Percentiles rank a stretch among this genome's conserved stretches.
Evolutionary conservation across 2,113 vertebrate species (phyloP).

Genomic region (Podarcis cretensis): DNA sequence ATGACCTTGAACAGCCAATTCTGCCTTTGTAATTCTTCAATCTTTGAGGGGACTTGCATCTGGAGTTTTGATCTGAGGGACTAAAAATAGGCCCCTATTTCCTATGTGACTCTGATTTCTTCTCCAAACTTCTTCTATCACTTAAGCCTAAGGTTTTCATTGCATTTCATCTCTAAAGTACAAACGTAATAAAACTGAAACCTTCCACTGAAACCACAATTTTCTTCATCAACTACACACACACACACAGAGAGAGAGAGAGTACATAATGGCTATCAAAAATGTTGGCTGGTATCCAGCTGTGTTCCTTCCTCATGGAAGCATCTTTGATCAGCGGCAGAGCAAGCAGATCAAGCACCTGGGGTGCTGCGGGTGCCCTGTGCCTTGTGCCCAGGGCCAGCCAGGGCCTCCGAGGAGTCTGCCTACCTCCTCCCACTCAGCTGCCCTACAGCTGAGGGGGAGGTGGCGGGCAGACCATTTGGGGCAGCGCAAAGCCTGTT

Average conservation of each 20-base stretch:
- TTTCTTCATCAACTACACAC: background rate
- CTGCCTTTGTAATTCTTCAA: background rate
- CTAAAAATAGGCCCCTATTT: rapidly evolving
- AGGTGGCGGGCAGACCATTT: too few species aligned
- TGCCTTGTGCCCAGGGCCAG: too few species aligned
- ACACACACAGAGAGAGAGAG: background rate
- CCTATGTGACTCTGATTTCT: background rate
- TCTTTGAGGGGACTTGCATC: too few species aligned
- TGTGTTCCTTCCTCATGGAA: background rate
- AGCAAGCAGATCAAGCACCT: too few species aligned
- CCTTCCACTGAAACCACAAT: background rate
- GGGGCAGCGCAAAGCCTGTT: too few species aligned
- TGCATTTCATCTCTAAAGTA: background rate
- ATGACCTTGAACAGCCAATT: background rate
- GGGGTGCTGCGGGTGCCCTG: too few species aligned
- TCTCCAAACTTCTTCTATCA: background rate
- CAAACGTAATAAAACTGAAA: background rate
- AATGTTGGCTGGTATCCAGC: background rate
- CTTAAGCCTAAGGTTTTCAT: background rate
- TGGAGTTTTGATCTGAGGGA: background rate
- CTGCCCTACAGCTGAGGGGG: too few species aligned
- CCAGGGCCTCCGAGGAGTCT: too few species aligned
- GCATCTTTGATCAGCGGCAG: background rate
- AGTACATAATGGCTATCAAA: background rate
- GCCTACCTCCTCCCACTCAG: too few species aligned